Evolutionary conservation across 2,888 invertebrate species (phyloP), one percentile per base, ranked within the genome.

Genomic region (Drosophila testacea): DNA sequence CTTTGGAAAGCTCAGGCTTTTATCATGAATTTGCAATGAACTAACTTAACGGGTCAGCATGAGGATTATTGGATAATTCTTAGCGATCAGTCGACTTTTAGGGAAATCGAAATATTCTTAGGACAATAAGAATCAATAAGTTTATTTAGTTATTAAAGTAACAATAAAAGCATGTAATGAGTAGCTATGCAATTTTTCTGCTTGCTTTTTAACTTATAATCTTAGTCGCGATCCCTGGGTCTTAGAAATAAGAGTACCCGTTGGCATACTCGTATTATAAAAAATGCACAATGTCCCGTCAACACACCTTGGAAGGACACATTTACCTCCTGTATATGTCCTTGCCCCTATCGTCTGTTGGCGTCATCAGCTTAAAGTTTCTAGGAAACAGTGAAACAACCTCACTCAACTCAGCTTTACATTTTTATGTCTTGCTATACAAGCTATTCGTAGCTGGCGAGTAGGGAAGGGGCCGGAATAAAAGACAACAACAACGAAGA

Each of bases 211-310:
- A 22, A 22, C 22, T 22, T 22, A 22, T 22, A 22, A 22, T 22
- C 22, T 22, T 22, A 22, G 22, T 22, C 22, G 22, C 22, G 22
- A 22, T 22, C 22, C 22, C 1, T 2, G 22, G 22, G 2, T 22
- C 22, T 22, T 22, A 28, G 30, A 16, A 22, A 36, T 13, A 28
- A 16, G 16, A 22, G 22, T 22, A 22, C 22, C 22, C 22, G 22
- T 22, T 22, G 22, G 22, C 22, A 22, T 22, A 22, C 22, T 22
- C 63, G 75, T 74, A 80, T 82, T 81, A 89, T 89, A 80, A 87
- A 86, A 90, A 85, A 86, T 89, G 83, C 79, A 85, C 75, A 81
- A 72, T 78, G 86, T 78, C 67, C 76, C 79, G 78, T 88, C 83
- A 88, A 61, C 80, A 76, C 67, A 66, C 65, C 50, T 36, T 50